phyloP scores from a whole-genome alignment of 1,140 invertebrate species.

The Pinna nobilis region DNA sequence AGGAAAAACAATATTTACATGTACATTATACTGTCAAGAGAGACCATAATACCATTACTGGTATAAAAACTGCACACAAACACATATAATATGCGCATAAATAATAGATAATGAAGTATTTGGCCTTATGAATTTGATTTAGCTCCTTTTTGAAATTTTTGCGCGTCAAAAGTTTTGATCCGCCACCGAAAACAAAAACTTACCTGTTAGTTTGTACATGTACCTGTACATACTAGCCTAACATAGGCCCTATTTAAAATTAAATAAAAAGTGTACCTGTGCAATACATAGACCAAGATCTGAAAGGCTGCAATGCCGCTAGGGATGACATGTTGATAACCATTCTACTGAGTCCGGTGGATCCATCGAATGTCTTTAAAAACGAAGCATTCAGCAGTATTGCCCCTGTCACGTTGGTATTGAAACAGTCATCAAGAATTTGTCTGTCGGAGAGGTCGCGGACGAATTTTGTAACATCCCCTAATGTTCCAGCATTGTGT shows the following conservation, averaged over 20 bases:
- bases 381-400: conserved; percentile 87
- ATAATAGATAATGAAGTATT: no score
- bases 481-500: conserved; percentile 93
- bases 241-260: background rate
- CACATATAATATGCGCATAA: no score
- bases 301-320: conserved; percentile 84
- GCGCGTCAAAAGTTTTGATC: no score
- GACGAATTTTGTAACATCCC: conserved; percentile 82
- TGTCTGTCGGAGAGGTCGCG: conserved; percentile 75
- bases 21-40: no score
- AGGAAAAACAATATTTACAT: no score
- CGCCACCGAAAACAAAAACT: no score
- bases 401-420: conserved; percentile 87
- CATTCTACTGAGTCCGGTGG: conserved; percentile 74
- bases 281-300: conserved; percentile 87
- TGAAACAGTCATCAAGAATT: conserved; percentile 79
- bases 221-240: conserved; percentile 24
- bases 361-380: conserved; percentile 78
- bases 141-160: no score
- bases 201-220: conserved; percentile 85
- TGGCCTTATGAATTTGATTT: no score
- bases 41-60: no score
- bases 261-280: conserved; percentile 75
- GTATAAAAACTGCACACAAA: no score
- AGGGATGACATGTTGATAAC: conserved; percentile 94